Percentiles rank a stretch among this genome's conserved stretches.
These are phyloP conservation scores for Sternotherus odoratus DNA, from an alignment of 2,797 vertebrate species.

Conservation along the genomic window DNA sequence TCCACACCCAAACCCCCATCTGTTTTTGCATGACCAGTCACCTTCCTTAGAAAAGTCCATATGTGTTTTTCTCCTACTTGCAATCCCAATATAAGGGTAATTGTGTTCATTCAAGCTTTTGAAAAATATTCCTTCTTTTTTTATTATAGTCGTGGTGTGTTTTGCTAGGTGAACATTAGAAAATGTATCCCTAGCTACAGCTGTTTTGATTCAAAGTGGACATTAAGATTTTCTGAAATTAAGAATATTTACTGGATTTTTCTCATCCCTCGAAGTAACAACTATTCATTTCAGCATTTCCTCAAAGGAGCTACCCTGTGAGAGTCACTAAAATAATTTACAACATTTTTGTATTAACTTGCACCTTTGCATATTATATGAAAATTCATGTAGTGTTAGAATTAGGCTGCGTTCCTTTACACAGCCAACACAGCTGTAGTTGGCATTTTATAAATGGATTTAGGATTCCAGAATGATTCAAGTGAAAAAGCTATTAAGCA, in stretches of 20 bases:
- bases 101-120: background rate
- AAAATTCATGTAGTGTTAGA: constrained; percentile 65
- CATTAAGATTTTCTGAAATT: background rate
- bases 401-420: constrained; percentile 56
- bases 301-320: constrained; percentile 13
- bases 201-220: constrained; percentile 8
- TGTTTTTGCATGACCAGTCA: background rate
- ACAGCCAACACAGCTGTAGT: background rate
- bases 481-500: constrained; percentile 17
- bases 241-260: constrained; percentile 32
- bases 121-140: background rate
- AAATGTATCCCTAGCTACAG: background rate
- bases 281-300: background rate
- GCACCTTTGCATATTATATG: constrained; percentile 43
- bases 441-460: constrained; percentile 43
- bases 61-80: background rate
- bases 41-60: background rate
- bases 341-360: constrained; percentile 60
- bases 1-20: background rate
- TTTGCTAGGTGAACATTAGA: background rate
- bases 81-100: background rate
- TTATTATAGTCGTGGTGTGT: background rate
- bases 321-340: constrained; percentile 50
- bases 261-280: background rate
- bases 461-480: constrained; percentile 34